Evolutionary conservation across 2,888 invertebrate species (phyloP), one percentile per base, ranked within the genome.

Genomic region (Drosophila diplacantha): DNA sequence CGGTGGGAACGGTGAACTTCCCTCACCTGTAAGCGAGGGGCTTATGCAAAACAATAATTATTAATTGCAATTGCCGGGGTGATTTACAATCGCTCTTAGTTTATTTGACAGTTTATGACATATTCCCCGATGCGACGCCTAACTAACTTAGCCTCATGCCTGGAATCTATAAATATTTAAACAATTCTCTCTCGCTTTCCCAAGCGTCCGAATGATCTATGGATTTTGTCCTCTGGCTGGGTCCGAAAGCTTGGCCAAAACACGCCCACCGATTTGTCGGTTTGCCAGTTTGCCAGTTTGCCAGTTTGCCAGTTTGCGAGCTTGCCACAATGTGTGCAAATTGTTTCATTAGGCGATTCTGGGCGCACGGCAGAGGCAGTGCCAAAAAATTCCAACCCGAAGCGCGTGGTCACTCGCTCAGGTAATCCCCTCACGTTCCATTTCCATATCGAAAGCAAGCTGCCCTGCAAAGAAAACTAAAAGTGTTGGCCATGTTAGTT

Each of bases 251-350:
- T 26, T 37, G 24, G 9, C 46, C 65, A 29, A 41, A 39, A 35
- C 24, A 20, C 26, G 31, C 51, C 35, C 41, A 47, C 46, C 41
- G 20, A 50, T 60, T 69, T 32, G 47, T 29, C 22, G 18, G 35
- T 29, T 20, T 32, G 63, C 56, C 31, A 60, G 29, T 16, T 41
- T 35, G 5, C 12, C 16, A 35, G 34, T 22, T 20, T 31, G 61
- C 55, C 16, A 47, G 22, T 24, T 24, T 12, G 52, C 64, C 26
- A 49, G 26, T 0, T 20, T 29, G 55, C 61, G 16, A 52, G 22
- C 16, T 24, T 12, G 56, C 64, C 31, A 49, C 60, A 59, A 58
- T 82, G 81, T 72, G 70, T 74, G 83, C 81, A 82, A 82, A 82
- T 72, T 32, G 65, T 59, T 76, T 74, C 31, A 80, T 80, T 82